phyloP scores from a whole-genome alignment of 2,888 invertebrate genomes.

The Drosophila eohydei region DNA sequence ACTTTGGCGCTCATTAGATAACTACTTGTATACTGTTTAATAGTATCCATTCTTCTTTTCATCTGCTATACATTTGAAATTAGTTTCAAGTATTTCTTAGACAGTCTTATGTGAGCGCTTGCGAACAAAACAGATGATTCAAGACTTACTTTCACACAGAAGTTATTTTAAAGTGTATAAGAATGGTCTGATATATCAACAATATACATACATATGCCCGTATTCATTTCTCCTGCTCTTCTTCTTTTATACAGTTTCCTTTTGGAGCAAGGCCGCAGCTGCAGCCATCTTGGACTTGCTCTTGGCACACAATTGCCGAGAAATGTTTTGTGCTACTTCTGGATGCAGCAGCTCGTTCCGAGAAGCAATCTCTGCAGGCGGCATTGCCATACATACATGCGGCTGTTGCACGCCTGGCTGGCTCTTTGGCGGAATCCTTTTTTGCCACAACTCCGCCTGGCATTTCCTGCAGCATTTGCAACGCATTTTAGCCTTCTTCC shows the following conservation, averaged over 20 bases:
- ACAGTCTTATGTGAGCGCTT: background rate
- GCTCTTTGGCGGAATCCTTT: conserved; percentile 41
- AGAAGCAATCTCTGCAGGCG: conserved; percentile 64
- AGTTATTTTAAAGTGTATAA: conserved; percentile 22
- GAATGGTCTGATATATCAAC: conserved; percentile 24
- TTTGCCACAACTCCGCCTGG: conserved; percentile 24
- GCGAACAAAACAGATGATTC: background rate
- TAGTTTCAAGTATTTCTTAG: background rate
- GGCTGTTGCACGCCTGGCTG: conserved; percentile 61
- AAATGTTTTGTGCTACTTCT: conserved; percentile 51
- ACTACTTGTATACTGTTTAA: background rate
- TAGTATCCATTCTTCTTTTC: background rate
- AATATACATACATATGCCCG: background rate
- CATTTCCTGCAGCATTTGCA: conserved; percentile 55
- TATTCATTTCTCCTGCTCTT: conserved; percentile 10
- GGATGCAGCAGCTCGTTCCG: conserved; percentile 28
- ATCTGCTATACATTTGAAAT: background rate
- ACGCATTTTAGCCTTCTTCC: conserved; percentile 36
- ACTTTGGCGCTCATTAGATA: no score
- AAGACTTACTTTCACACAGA: background rate
- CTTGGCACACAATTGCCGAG: conserved; percentile 62
- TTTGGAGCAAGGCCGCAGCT: conserved; percentile 41
- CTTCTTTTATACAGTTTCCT: conserved; percentile 19
- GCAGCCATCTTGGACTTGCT: conserved; percentile 46
- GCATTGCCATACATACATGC: conserved; percentile 34